phyloP scores from a whole-genome alignment of 2,113 vertebrate species.

The Crotalus horridus region DNA sequence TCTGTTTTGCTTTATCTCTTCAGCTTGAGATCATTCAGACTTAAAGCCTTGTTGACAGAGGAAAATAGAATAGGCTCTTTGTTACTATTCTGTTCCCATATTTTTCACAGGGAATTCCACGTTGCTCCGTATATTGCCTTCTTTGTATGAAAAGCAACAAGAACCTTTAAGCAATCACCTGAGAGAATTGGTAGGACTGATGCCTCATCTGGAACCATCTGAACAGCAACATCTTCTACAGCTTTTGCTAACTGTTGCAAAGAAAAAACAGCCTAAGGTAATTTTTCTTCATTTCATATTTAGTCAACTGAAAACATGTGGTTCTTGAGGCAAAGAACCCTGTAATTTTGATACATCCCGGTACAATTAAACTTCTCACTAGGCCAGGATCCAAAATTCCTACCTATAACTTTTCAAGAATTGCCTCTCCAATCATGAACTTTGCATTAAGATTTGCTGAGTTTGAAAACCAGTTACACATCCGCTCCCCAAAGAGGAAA shows the following conservation, averaged over 20 bases:
- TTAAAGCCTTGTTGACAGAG: background rate
- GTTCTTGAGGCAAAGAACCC: background rate
- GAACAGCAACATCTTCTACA: constrained; percentile 86
- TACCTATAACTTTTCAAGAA: background rate
- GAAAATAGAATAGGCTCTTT: background rate
- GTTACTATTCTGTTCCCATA: background rate
- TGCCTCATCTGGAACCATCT: constrained; percentile 75
- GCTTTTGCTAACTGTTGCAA: constrained; percentile 81
- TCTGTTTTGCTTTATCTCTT: background rate
- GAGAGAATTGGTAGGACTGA: constrained; percentile 72
- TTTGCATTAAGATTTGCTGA: background rate
- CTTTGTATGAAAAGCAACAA: constrained; percentile 82
- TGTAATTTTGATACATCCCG: background rate
- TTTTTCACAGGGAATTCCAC: constrained; percentile 80
- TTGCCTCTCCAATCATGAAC: background rate
- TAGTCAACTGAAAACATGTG: background rate
- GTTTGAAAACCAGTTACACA: background rate
- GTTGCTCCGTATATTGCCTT: constrained; percentile 86
- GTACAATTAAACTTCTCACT: background rate
- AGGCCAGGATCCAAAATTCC: background rate
- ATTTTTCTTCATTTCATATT: background rate
- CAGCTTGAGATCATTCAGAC: background rate
- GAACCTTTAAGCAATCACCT: constrained; percentile 73
- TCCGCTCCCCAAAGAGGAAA: background rate
- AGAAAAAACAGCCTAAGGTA: constrained; percentile 80